Conservation (phyloP, 2,888 invertebrate genomes). For the Osmoderma eremita region DNA sequence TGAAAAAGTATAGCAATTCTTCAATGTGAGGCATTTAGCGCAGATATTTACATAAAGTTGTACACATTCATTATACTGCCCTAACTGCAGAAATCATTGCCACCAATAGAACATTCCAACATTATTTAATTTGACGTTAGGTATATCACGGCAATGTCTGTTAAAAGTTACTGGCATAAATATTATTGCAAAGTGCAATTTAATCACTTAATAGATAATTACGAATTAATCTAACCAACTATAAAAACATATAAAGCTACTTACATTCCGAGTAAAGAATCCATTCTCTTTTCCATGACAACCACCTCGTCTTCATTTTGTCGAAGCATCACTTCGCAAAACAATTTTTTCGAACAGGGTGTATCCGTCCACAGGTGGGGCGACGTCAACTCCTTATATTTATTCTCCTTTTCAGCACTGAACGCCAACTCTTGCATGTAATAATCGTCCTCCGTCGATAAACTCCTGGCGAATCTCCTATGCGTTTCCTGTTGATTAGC, state of each 20-base stretch:
- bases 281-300: slow-evolving; percentile 85
- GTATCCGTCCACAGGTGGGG: slow-evolving; percentile 75
- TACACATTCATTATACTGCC: too few species aligned
- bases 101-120: too few species aligned
- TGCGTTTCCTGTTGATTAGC: slow-evolving; percentile 35
- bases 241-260: slow-evolving; percentile 52
- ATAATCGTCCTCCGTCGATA: slow-evolving; percentile 61
- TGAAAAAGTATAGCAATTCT: too few species aligned
- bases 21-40: too few species aligned
- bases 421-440: slow-evolving; percentile 58
- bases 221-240: too few species aligned
- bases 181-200: too few species aligned
- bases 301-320: slow-evolving; percentile 76
- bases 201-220: too few species aligned
- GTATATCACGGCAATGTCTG: too few species aligned
- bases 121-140: too few species aligned
- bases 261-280: slow-evolving; percentile 77
- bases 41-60: too few species aligned
- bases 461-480: slow-evolving; percentile 57
- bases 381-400: slow-evolving; percentile 54
- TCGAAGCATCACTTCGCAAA: slow-evolving; percentile 78
- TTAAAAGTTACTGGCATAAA: too few species aligned
- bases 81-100: too few species aligned
- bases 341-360: slow-evolving; percentile 80
- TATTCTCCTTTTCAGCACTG: slow-evolving; percentile 55